Conservation (phyloP, 2,888 invertebrate genomes). For the Microchrysa polita region DNA sequence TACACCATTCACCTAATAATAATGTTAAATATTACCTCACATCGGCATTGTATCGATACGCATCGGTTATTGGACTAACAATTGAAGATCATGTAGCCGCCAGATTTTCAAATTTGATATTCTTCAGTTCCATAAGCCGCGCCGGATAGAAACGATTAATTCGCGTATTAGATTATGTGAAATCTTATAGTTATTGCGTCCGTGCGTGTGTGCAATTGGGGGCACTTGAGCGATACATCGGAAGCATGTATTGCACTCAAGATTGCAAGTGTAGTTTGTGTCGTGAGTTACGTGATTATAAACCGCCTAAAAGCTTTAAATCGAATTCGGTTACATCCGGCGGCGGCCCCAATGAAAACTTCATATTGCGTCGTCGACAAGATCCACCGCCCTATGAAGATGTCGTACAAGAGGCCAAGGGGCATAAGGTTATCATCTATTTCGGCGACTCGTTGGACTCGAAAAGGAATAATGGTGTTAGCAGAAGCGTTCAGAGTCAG, state of each 20-base stretch:
- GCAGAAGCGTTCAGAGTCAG: slow-evolving; percentile 8
- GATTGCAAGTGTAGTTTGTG: slow-evolving; percentile 81
- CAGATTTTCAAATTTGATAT: background rate
- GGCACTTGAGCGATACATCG: slow-evolving; percentile 6
- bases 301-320: slow-evolving; percentile 57
- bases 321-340: slow-evolving; percentile 62
- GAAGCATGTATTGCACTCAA: slow-evolving; percentile 73
- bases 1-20: background rate
- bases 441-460: slow-evolving; percentile 72
- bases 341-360: slow-evolving; percentile 63
- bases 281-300: slow-evolving; percentile 75
- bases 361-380: slow-evolving; percentile 65
- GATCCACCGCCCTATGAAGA: slow-evolving; percentile 56
- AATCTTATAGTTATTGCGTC: background rate
- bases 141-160: slow-evolving; percentile 35
- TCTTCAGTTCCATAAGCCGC: slow-evolving; percentile 4
- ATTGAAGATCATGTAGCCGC: slow-evolving; percentile 19
- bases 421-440: slow-evolving; percentile 77
- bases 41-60: slow-evolving; percentile 30
- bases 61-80: slow-evolving; percentile 36
- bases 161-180: slow-evolving; percentile 23
- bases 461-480: slow-evolving; percentile 47
- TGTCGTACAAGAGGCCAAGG: slow-evolving; percentile 19
- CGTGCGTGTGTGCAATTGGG: no score
- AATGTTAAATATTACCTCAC: slow-evolving; percentile 20